Percentiles rank a stretch among this genome's conserved stretches.
Evolutionary conservation across 1,140 invertebrate species (phyloP).

Genomic region (Pararge aegeria): DNA sequence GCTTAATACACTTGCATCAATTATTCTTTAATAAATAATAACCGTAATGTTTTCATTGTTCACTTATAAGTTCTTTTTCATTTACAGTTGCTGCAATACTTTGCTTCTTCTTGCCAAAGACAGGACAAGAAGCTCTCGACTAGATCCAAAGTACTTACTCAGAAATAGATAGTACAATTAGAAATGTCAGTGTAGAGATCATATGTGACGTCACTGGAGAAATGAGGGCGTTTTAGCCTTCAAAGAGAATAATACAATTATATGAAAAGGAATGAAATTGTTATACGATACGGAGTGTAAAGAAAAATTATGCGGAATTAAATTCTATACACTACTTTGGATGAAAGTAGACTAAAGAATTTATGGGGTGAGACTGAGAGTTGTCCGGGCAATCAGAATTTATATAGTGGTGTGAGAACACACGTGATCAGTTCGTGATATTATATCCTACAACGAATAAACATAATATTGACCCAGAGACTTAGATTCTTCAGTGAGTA

Average conservation of each 20-base stretch:
- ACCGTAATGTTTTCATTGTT: too few species aligned
- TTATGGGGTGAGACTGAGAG: neutral
- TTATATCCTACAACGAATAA: too few species aligned
- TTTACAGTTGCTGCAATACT: slow-evolving; percentile 84
- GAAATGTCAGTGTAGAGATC: slow-evolving; percentile 51
- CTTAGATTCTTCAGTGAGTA: too few species aligned
- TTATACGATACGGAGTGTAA: neutral
- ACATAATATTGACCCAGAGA: too few species aligned
- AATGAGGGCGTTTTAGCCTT: neutral
- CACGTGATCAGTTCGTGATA: too few species aligned
- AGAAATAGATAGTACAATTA: slow-evolving; percentile 60
- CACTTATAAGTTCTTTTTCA: slow-evolving; percentile 7
- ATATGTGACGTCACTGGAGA: slow-evolving; percentile 23
- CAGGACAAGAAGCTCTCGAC: slow-evolving; percentile 84
- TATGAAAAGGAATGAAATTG: neutral
- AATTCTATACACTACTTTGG: slow-evolving; percentile 9
- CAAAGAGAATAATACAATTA: neutral
- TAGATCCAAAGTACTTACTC: slow-evolving; percentile 57
- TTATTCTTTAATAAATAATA: too few species aligned
- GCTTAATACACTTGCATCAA: too few species aligned
- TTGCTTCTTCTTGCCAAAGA: slow-evolving; percentile 84
- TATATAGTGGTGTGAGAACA: too few species aligned
- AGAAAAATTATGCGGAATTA: neutral
- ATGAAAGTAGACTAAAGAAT: slow-evolving; percentile 7
- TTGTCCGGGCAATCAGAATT: neutral